Percentiles rank a stretch among this genome's conserved stretches.
Conservation (phyloP, 1,140 invertebrate species). For the Cyphomyrmex costatus region DNA sequence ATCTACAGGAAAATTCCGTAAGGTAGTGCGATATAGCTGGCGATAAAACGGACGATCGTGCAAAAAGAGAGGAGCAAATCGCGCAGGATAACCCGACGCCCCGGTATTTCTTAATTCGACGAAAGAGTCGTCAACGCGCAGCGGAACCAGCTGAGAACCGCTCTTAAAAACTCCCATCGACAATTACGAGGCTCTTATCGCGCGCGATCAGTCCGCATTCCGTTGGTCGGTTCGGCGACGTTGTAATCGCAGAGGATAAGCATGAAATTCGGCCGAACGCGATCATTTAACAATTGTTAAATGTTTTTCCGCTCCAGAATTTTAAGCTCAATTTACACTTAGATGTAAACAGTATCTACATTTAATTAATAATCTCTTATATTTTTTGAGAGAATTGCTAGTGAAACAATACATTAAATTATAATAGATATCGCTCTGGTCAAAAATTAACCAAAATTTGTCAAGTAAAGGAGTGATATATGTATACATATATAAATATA, state of each 20-base stretch:
- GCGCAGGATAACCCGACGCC: conserved; percentile 57
- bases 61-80: conserved; percentile 6
- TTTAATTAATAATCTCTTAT: neutral
- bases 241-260: conserved; percentile 68
- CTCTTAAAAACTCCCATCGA: conserved; percentile 68
- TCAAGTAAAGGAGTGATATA: too few species aligned
- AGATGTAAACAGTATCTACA: neutral
- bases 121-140: conserved; percentile 62
- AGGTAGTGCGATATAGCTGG: conserved; percentile 40
- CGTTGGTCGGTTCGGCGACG: conserved; percentile 57
- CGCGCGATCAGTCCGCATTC: conserved; percentile 69
- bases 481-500: neutral
- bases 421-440: neutral
- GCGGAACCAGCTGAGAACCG: conserved; percentile 47
- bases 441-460: too few species aligned
- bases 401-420: neutral
- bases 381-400: neutral
- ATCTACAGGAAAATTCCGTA: conserved; percentile 51
- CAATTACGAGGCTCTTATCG: conserved; percentile 71
- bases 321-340: conserved; percentile 24
- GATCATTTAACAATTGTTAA: conserved; percentile 62
- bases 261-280: conserved; percentile 43
- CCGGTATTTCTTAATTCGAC: conserved; percentile 71
- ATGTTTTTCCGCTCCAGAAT: conserved; percentile 16
- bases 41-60: conserved; percentile 40